These are phyloP conservation scores for Plutomurus gul DNA, from an alignment of 1,140 invertebrate genomes.

Conservation along the genomic window DNA sequence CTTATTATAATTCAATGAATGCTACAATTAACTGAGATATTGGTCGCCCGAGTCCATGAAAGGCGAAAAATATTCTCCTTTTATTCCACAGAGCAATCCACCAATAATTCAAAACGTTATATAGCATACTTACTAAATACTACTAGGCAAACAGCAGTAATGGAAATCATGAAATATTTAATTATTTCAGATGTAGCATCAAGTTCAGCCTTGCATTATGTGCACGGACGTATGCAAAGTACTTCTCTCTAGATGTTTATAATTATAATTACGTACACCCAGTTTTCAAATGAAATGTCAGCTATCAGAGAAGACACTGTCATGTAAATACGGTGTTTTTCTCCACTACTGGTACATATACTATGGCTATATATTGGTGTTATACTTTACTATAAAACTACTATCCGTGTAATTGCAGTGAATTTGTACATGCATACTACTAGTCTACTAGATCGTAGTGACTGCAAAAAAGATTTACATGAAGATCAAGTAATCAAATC, in stretches of 20 bases:
- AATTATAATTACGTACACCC: slow-evolving; percentile 21
- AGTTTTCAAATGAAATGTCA: slow-evolving; percentile 25
- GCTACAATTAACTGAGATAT: too few relatives aligned
- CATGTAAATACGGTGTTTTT: slow-evolving; percentile 1
- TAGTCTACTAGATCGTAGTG: not conserved
- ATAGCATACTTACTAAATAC: too few relatives aligned
- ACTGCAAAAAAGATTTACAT: not conserved
- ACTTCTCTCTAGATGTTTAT: not conserved
- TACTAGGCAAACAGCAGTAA: too few relatives aligned
- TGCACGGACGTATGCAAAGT: slow-evolving; percentile 1
- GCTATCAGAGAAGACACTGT: slow-evolving; percentile 14
- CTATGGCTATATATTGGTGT: not conserved
- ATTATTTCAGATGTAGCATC: not conserved
- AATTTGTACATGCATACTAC: not conserved
- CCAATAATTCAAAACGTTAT: too few relatives aligned
- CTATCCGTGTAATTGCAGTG: not conserved
- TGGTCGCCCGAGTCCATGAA: too few relatives aligned
- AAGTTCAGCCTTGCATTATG: not conserved
- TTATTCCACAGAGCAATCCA: too few relatives aligned
- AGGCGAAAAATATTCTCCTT: too few relatives aligned
- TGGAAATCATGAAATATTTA: too few relatives aligned
- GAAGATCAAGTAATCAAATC: slow-evolving; percentile 20
- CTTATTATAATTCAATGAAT: too few relatives aligned
- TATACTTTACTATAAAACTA: not conserved
- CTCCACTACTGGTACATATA: not conserved